A percentile compares a stretch with the other conserved stretches of the same genome.
These are phyloP conservation scores for Falco naumanni DNA, from an alignment of 2,797 vertebrate species.

Conservation along the genomic window DNA sequence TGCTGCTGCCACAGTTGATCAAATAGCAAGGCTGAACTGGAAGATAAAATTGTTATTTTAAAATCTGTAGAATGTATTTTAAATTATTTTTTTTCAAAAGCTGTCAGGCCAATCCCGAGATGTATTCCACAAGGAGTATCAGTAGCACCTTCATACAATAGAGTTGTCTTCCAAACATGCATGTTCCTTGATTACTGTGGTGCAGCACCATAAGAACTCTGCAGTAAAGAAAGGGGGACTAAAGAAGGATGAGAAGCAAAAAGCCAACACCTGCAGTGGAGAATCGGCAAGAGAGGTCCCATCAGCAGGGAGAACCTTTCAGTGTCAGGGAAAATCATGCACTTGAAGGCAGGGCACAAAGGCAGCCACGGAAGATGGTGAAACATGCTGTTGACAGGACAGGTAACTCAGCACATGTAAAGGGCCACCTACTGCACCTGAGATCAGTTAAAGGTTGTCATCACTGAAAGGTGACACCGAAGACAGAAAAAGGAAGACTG, in stretches of 20 bases:
- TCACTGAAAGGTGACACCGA: background rate
- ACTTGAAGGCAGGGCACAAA: background rate
- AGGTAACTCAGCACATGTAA: background rate
- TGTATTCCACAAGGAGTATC: background rate
- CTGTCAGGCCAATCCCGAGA: background rate
- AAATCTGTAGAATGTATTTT: background rate
- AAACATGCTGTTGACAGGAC: background rate
- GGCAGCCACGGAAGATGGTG: background rate
- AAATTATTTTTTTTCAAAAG: too few species aligned
- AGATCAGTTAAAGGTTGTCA: background rate
- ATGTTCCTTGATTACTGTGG: background rate
- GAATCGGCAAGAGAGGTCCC: background rate
- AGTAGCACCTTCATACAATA: background rate
- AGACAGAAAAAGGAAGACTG: background rate
- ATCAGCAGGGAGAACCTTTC: background rate
- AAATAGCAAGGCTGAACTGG: background rate
- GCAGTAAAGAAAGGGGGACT: background rate
- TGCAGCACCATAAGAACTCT: background rate
- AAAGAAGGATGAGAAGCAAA: accelerated
- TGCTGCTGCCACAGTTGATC: background rate
- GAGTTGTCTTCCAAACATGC: background rate
- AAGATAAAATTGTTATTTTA: background rate
- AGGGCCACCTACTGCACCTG: background rate
- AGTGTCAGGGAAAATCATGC: background rate
- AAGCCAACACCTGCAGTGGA: background rate